These are phyloP conservation scores for Antedon mediterranea DNA, from an alignment of 53 echinoderm and acorn worm genomes.

Conservation along the genomic window DNA sequence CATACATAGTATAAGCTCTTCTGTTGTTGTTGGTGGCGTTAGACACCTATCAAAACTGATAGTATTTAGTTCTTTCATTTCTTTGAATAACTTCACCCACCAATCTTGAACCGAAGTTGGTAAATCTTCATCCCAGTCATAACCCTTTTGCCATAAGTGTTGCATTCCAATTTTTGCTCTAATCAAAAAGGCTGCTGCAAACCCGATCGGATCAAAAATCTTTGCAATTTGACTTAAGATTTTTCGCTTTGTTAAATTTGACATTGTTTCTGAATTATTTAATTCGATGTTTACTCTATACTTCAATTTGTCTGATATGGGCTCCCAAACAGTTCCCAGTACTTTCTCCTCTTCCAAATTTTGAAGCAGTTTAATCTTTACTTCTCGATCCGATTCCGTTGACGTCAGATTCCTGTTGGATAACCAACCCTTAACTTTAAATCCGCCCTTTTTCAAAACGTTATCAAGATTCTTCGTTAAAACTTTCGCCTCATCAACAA, in stretches of 20 bases:
- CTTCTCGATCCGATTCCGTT: too few species aligned
- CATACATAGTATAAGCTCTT: slow-evolving; percentile 19
- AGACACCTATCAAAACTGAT: slow-evolving; percentile 11
- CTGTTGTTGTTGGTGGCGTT: slow-evolving; percentile 3
- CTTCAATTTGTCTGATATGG: too few species aligned
- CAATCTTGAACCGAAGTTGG: neutral
- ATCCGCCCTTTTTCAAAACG: too few species aligned
- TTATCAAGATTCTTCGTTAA: too few species aligned
- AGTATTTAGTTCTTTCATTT: slow-evolving; percentile 17
- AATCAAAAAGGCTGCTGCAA: slow-evolving; percentile 18
- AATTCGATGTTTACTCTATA: slow-evolving; percentile 13
- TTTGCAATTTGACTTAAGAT: slow-evolving; percentile 32
- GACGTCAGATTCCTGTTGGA: too few species aligned
- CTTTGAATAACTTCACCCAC: slow-evolving; percentile 24
- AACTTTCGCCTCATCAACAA: too few species aligned
- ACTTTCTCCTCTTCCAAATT: too few species aligned
- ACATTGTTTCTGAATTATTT: neutral
- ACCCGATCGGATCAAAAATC: slow-evolving; percentile 41
- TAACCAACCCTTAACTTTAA: too few species aligned
- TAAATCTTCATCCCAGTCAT: slow-evolving; percentile 11
- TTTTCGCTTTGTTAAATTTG: slow-evolving; percentile 28
- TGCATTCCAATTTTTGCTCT: slow-evolving; percentile 22
- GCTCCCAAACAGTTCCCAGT: too few species aligned
- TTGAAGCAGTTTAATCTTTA: too few species aligned
- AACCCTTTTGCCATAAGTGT: slow-evolving; percentile 13